These are phyloP conservation scores for Meliscaeva auricollis DNA, from an alignment of 2,888 invertebrate genomes.

Conservation along the genomic window DNA sequence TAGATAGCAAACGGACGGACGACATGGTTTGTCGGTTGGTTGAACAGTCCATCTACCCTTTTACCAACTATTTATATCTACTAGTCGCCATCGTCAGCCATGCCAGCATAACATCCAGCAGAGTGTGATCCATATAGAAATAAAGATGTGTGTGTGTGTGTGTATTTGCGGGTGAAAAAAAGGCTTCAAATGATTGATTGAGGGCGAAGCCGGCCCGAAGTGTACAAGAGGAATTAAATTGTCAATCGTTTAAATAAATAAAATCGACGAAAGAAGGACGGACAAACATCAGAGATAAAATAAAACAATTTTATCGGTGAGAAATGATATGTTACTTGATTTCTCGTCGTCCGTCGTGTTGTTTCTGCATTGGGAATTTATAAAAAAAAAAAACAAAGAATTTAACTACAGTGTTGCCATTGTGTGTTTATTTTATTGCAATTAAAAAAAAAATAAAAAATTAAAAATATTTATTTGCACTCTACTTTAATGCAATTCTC, in stretches of 20 bases:
- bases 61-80: background rate
- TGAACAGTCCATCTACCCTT: constrained; percentile 14
- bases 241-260: constrained; percentile 71
- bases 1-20: constrained; percentile 46
- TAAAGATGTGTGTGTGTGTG: no score
- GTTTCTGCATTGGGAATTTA: background rate
- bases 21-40: constrained; percentile 11
- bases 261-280: constrained; percentile 39
- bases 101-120: background rate
- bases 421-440: background rate
- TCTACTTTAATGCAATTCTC: no score
- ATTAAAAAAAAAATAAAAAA: no score
- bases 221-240: constrained; percentile 66
- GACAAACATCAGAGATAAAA: constrained; percentile 17
- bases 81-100: no score
- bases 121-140: constrained; percentile 18
- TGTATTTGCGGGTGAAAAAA: constrained; percentile 1
- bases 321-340: constrained; percentile 6
- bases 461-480: no score
- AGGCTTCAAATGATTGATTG: constrained; percentile 67
- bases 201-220: constrained; percentile 42
- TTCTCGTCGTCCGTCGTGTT: background rate
- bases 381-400: background rate
- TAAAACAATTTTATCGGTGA: constrained; percentile 46
- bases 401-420: background rate